A percentile compares a stretch with the other conserved stretches of the same genome.
These are phyloP conservation scores for Rana temporaria DNA, from an alignment of 2,113 vertebrate genomes.

Conservation along the genomic window DNA sequence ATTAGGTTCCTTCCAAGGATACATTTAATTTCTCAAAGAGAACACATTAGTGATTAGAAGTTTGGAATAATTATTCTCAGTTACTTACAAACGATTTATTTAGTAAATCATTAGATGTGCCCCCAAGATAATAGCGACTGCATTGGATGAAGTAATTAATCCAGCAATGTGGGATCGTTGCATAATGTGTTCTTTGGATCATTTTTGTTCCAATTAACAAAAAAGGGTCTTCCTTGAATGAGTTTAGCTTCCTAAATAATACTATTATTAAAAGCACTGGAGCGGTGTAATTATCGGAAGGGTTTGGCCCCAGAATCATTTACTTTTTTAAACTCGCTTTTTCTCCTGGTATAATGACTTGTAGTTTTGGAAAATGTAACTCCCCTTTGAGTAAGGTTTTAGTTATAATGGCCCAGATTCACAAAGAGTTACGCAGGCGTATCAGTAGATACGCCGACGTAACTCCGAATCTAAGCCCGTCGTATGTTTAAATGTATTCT, in stretches of 20 bases:
- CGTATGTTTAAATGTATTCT: no score
- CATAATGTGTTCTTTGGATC: background rate
- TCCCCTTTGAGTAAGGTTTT: no score
- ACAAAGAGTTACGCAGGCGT: no score
- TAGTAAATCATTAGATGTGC: constrained; percentile 50
- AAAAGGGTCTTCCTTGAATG: constrained; percentile 4
- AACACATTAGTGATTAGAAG: constrained; percentile 29
- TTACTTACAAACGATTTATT: constrained; percentile 46
- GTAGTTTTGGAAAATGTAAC: no score
- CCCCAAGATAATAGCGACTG: constrained; percentile 28
- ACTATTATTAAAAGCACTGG: background rate
- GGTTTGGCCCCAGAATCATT: background rate
- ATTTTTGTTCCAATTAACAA: constrained; percentile 36
- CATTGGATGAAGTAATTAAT: constrained; percentile 25
- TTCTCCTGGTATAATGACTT: background rate
- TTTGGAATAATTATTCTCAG: constrained; percentile 35
- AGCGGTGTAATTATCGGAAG: background rate
- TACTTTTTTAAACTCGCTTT: background rate
- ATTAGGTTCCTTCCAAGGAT: background rate
- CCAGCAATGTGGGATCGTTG: constrained; percentile 19
- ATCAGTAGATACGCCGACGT: no score
- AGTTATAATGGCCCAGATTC: no score
- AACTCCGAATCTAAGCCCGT: no score
- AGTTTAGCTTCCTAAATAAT: constrained; percentile 14
- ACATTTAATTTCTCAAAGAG: background rate